These are phyloP conservation scores for Eurois occulta DNA, from an alignment of 2,888 invertebrate species.

Conservation along the genomic window DNA sequence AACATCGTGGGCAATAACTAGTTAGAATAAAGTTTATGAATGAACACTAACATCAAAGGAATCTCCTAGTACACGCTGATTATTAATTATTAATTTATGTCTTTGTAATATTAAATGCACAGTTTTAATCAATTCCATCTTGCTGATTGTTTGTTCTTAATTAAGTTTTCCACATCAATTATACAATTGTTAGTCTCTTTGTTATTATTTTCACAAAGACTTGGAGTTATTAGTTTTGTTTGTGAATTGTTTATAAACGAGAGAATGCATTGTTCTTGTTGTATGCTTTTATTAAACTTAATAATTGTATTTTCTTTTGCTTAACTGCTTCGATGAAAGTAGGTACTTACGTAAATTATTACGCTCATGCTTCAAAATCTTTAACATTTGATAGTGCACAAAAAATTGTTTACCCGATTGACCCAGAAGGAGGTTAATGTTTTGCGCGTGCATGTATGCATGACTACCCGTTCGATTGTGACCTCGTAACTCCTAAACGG, in stretches of 20 bases:
- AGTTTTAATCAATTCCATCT: slow-evolving; percentile 8
- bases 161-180: slow-evolving; percentile 13
- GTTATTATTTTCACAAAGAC: slow-evolving; percentile 6
- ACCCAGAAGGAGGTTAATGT: no score
- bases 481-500: no score
- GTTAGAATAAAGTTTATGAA: not conserved
- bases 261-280: slow-evolving; percentile 7
- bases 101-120: slow-evolving; percentile 26
- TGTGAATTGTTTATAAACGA: slow-evolving; percentile 7
- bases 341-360: not conserved
- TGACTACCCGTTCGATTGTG: not conserved
- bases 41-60: not conserved
- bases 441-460: no score
- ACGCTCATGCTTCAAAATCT: not conserved
- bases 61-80: not conserved
- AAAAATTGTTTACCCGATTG: not conserved
- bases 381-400: not conserved
- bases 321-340: not conserved
- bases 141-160: slow-evolving; percentile 30
- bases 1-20: no score
- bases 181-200: slow-evolving; percentile 11
- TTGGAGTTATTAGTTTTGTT: slow-evolving; percentile 3
- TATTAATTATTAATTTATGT: not conserved
- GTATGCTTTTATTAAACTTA: not conserved
- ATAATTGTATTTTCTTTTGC: not conserved